Percentiles rank a stretch among this genome's conserved stretches.
phyloP scores from a whole-genome alignment of 2,797 vertebrate species.

The Danionella dracula region DNA sequence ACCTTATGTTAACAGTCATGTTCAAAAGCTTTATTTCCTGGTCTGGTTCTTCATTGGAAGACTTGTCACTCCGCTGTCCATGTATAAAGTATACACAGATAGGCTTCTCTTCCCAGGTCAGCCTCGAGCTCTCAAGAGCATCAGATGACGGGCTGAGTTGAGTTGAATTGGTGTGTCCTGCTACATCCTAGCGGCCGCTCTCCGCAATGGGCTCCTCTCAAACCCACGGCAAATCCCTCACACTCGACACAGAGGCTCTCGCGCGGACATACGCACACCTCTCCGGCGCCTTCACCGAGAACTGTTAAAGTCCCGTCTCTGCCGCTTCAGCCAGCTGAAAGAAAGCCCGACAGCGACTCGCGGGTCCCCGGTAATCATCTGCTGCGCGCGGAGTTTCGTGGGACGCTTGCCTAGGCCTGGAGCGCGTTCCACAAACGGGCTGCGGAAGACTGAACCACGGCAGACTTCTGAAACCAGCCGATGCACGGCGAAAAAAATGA shows the following conservation, averaged over 20 bases:
- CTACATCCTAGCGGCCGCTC: conserved; percentile 81
- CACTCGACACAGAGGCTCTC: conserved; percentile 60
- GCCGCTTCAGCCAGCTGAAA: conserved; percentile 39
- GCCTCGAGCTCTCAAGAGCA: neutral
- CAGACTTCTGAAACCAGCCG: neutral
- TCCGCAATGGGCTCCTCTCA: conserved; percentile 75
- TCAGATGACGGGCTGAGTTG: conserved; percentile 36
- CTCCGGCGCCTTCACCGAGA: conserved; percentile 32
- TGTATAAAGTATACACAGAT: neutral
- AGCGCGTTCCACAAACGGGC: conserved; percentile 42
- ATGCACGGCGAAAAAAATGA: neutral
- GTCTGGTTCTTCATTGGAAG: too few relatives aligned
- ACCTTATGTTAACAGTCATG: too few relatives aligned
- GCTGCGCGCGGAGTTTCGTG: conserved; percentile 37
- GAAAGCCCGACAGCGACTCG: conserved; percentile 16
- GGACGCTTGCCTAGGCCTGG: conserved; percentile 54
- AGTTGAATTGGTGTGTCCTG: conserved; percentile 71
- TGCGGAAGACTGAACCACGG: conserved; percentile 20
- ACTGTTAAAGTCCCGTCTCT: conserved; percentile 52
- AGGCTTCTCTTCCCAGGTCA: neutral
- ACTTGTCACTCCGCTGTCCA: neutral
- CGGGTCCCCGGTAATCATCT: neutral
- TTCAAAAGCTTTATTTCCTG: too few relatives aligned
- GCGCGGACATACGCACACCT: conserved; percentile 51
- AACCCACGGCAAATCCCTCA: conserved; percentile 65